Base-by-base conservation (phyloP, 2,888 invertebrate genomes). In the Xanthia icteritia region DNA sequence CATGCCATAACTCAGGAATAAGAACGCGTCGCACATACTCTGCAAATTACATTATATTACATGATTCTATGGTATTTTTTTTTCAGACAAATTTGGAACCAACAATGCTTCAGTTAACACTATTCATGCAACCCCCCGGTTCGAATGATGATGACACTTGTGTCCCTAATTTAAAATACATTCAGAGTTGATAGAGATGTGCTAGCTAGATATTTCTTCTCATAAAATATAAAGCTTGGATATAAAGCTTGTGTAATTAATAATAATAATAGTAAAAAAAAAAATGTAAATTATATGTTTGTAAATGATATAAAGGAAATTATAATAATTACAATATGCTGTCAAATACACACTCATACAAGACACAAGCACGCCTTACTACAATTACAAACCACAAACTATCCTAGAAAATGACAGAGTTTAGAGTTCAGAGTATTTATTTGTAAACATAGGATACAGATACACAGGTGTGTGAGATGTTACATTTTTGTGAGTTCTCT, bases 1-100 rank as follows among this genome's bases (percentile, higher is more conserved):
- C 93, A 94, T 93, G 23, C 93, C 92, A 70, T 93, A 93, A 6
- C 90, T 89, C 71, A 92, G 73, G 68, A 88, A 91, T 13, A 93
- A 71, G 73, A 89, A 91, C 0, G 91, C 91, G 5, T 72, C 69
- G 60, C 91, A 91, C 75, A 88, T 89, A 75, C 69, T 76, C 92
- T 92, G 83, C 45, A 80, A 79, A 84, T 13, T 83, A 42, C 0
- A 42, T 39, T 31, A 58, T 23, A 39, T 48, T 5, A 15, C 15
- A 45, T 45, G 15, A 15, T 45, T n/a, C 2, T 11, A 48, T 60
- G 27, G 27, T 17, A 15, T 51, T 51, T 67, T 11, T 9, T 31
- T 23, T 15, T 15, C 6, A 66, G 9, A 23, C 1, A 51, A 31
- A 67, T 17, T 9, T 17, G 15, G 15, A 54, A 56, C 1, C 4